Conservation (phyloP, 2,888 invertebrate genomes). For the Limulus polyphemus region DNA sequence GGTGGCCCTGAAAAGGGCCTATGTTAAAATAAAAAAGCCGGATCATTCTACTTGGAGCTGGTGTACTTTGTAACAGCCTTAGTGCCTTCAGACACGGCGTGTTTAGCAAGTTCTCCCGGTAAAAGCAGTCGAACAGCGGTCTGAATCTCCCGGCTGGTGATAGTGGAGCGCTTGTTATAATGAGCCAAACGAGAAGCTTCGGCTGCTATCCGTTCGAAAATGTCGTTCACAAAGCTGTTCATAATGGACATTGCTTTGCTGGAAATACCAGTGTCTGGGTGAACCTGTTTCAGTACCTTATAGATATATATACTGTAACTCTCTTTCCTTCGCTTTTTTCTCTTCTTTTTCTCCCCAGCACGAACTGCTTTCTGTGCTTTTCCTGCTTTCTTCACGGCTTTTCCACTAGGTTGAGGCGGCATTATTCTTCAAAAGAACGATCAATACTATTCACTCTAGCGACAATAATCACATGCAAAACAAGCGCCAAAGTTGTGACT, state of each 20-base stretch:
- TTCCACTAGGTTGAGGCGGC: constrained; percentile 15
- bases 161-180: constrained; percentile 50
- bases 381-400: constrained; percentile 34
- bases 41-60: constrained; percentile 31
- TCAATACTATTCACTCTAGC: too few relatives aligned
- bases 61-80: constrained; percentile 51
- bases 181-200: constrained; percentile 52
- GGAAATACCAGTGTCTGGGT: constrained; percentile 38
- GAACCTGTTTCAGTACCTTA: constrained; percentile 36
- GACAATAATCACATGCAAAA: too few relatives aligned
- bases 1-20: constrained; percentile 1
- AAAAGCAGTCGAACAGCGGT: constrained; percentile 52
- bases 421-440: not conserved
- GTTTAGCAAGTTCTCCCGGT: constrained; percentile 58
- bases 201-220: constrained; percentile 54
- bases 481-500: too few relatives aligned
- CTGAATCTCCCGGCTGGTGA: constrained; percentile 55
- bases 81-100: constrained; percentile 53
- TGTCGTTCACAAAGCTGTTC: constrained; percentile 57
- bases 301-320: constrained; percentile 35
- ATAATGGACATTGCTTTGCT: constrained; percentile 45
- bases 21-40: not conserved
- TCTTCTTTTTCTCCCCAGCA: constrained; percentile 47
- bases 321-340: constrained; percentile 32
- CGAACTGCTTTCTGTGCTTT: constrained; percentile 46